Base-by-base conservation (phyloP, 2,888 invertebrate genomes). In the Drosophila percnosoma region DNA sequence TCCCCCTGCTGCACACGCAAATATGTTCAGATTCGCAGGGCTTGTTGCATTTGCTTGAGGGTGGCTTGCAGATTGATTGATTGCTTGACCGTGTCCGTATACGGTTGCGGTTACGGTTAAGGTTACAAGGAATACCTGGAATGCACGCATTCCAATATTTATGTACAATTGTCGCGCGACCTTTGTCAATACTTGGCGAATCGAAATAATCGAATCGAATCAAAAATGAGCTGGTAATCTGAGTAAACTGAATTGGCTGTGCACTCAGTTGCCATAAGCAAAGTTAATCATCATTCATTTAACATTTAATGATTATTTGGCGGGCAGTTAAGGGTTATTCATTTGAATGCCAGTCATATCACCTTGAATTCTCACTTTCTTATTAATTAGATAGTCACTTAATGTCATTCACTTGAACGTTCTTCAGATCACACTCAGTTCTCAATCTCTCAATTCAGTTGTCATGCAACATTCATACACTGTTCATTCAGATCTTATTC, bases 21-120 rank as follows among this genome's bases (percentile, higher is more conserved):
- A 61, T 58, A 64, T 64, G 49, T 49, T 68, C 53, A 49, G 69
- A 69, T 61, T 60, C 69, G 21, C 57, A 34, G 51, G 51, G 70
- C 70, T 75, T 75, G 70, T 78, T 78, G 78, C 78, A 75, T 75
- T 75, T 71, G 59, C 52, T 49, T 62, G 21, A 18, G 53, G 53
- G 38, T 40, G 62, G 52, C 29, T 33, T 71, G 73, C 66, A 51
- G 78, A 66, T 64, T 71, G 78, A 64, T 60, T 71, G 75, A 65
- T 74, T 75, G 76, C 77, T 65, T 68, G 53, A 24, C 59, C 62
- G 59, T 51, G 57, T 57, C 59, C 73, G 62, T 31, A 53, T 62
- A 61, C 49, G 29, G 24, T 38, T 5, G 36, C 27, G 34, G 40
- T 11, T 15, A 21, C 4, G 29, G 13, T 3, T 10, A 24, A 45